Evolutionary conservation across 1,140 invertebrate genomes (phyloP).

Genomic region (Rhagoletis zephyria): DNA sequence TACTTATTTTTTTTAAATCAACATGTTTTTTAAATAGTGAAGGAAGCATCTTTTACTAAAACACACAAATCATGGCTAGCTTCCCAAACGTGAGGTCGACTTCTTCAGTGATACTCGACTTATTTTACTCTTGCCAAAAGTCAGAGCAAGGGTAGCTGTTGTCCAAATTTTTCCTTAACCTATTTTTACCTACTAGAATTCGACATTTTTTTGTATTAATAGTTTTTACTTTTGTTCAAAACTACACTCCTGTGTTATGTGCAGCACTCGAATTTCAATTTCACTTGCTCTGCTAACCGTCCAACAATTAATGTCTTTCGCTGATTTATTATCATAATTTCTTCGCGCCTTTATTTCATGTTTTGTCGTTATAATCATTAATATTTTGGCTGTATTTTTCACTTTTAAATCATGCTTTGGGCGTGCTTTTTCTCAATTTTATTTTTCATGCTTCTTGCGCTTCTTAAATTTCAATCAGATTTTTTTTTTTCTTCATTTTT

Average conservation of each 20-base stretch:
- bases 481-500: background rate
- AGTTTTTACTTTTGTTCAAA: background rate
- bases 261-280: background rate
- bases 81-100: no score
- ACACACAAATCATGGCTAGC: no score
- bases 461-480: background rate
- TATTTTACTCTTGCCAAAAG: no score
- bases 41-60: no score
- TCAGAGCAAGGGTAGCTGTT: no score
- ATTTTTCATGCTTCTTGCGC: background rate
- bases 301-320: conserved; percentile 16
- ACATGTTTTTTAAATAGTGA: no score
- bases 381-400: conserved; percentile 39
- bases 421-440: background rate
- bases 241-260: background rate
- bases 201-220: no score
- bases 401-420: background rate
- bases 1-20: no score
- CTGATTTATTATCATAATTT: conserved; percentile 51
- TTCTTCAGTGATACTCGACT: no score
- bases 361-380: conserved; percentile 39
- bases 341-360: conserved; percentile 50
- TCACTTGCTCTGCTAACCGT: background rate
- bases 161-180: no score
- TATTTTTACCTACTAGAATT: no score